Conservation (phyloP, 2,797 vertebrate species). For the Poecilia wingei region DNA sequence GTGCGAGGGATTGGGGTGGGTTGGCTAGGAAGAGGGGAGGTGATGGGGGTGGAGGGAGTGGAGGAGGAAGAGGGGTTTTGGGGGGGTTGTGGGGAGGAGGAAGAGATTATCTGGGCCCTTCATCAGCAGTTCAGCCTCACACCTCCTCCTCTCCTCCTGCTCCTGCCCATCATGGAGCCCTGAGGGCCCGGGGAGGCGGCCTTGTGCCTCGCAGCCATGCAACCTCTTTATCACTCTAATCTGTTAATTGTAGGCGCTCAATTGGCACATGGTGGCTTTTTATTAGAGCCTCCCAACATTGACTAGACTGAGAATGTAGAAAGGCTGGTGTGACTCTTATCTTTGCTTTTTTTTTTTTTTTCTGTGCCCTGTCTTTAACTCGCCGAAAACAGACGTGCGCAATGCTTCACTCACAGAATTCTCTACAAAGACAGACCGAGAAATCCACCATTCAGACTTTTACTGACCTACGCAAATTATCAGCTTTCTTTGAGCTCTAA, state of each 20-base stretch:
- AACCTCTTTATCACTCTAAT: constrained; percentile 88
- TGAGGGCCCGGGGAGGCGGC: constrained; percentile 78
- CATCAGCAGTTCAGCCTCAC: constrained; percentile 79
- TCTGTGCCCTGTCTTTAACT: constrained; percentile 25
- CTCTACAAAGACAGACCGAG: constrained; percentile 4
- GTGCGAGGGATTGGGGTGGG: constrained; percentile 70
- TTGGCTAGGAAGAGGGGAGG: constrained; percentile 43
- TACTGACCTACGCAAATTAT: background rate
- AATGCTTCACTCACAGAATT: constrained; percentile 20
- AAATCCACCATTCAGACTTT: background rate
- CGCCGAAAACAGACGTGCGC: constrained; percentile 10
- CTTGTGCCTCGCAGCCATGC: constrained; percentile 81
- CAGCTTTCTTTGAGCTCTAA: background rate
- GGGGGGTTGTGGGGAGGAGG: constrained; percentile 51
- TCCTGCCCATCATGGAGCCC: constrained; percentile 75
- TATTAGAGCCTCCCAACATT: constrained; percentile 87
- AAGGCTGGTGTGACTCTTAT: constrained; percentile 79
- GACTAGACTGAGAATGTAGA: constrained; percentile 84
- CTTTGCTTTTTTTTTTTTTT: constrained; percentile 31
- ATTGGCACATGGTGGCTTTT: constrained; percentile 90
- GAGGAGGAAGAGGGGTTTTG: constrained; percentile 16
- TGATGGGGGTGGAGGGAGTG: constrained; percentile 44
- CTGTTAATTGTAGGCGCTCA: constrained; percentile 91
- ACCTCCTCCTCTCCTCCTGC: constrained; percentile 59
- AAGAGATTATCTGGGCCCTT: constrained; percentile 87